Percentiles rank a stretch among this genome's conserved stretches.
Conservation (phyloP, 1,140 invertebrate genomes). For the Drosophila quadrilineata region DNA sequence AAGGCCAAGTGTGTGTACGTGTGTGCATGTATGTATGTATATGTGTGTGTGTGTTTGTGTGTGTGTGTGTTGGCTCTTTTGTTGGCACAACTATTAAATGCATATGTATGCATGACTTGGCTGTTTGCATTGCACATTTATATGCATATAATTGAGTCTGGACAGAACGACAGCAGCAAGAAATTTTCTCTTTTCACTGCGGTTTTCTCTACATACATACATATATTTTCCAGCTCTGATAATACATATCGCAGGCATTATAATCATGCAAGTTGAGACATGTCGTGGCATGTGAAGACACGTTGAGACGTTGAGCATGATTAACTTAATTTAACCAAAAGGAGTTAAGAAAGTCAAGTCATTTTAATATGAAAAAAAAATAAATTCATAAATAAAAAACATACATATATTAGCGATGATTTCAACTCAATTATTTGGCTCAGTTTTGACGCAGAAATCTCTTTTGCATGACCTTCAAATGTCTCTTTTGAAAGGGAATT, state of each 20-base stretch:
- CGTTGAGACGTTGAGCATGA: too few species aligned
- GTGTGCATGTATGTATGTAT: slow-evolving; percentile 19
- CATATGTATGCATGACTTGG: slow-evolving; percentile 1
- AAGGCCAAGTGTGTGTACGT: slow-evolving; percentile 1
- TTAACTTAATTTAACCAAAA: slow-evolving; percentile 14
- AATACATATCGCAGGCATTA: background rate
- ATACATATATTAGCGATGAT: too few species aligned
- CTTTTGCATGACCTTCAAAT: too few species aligned
- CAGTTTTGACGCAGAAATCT: too few species aligned
- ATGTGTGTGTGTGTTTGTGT: slow-evolving; percentile 5
- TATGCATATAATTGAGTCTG: slow-evolving; percentile 67
- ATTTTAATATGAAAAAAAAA: background rate
- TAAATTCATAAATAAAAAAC: background rate
- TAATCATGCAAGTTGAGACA: background rate
- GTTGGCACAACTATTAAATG: too few species aligned
- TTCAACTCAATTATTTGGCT: too few species aligned
- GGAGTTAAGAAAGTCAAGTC: background rate
- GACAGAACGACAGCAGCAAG: slow-evolving; percentile 10
- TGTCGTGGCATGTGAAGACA: background rate
- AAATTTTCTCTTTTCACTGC: slow-evolving; percentile 7
- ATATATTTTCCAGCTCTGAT: background rate
- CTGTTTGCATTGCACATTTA: slow-evolving; percentile 54
- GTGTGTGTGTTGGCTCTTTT: too few species aligned
- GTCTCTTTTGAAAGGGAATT: too few species aligned
- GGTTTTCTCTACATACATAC: too few species aligned